phyloP scores from a whole-genome alignment of 1,140 invertebrate genomes.

The Rhyacophila brunnea region DNA sequence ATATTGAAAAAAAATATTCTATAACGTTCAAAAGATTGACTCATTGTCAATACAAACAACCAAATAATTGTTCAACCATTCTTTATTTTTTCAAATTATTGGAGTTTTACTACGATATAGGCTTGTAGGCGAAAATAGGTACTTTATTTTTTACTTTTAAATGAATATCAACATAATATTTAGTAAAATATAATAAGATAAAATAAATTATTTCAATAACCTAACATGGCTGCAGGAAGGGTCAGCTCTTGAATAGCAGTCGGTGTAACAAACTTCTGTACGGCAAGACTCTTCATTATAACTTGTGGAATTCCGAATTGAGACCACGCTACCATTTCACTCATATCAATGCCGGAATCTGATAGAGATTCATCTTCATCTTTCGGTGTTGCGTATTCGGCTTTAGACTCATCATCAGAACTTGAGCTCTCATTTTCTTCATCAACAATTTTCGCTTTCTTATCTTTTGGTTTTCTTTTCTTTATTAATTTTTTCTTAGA shows the following conservation, averaged over 20 bases:
- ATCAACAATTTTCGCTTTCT: neutral
- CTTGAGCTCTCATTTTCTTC: neutral
- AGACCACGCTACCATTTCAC: slow-evolving; percentile 69
- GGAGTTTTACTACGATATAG: no score
- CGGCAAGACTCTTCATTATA: slow-evolving; percentile 72
- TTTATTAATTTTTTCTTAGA: neutral
- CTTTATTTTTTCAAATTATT: no score
- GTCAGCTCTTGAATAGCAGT: slow-evolving; percentile 80
- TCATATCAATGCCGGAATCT: slow-evolving; percentile 32
- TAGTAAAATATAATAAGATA: no score
- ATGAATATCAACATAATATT: no score
- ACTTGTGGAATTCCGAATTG: slow-evolving; percentile 66
- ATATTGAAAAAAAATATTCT: no score
- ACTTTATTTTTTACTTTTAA: no score
- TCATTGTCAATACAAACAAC: no score
- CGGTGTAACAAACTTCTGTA: slow-evolving; percentile 75
- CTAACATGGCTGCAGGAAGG: slow-evolving; percentile 83
- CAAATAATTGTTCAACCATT: no score
- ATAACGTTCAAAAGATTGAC: no score
- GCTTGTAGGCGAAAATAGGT: no score
- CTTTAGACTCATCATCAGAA: slow-evolving; percentile 33
- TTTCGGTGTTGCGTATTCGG: slow-evolving; percentile 17
- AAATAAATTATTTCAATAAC: no score
- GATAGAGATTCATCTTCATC: slow-evolving; percentile 22
- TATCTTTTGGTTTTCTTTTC: slow-evolving; percentile 3